Conservation (phyloP, 53 echinoderm and acorn worm species). For the Mesocentrotus franciscanus region DNA sequence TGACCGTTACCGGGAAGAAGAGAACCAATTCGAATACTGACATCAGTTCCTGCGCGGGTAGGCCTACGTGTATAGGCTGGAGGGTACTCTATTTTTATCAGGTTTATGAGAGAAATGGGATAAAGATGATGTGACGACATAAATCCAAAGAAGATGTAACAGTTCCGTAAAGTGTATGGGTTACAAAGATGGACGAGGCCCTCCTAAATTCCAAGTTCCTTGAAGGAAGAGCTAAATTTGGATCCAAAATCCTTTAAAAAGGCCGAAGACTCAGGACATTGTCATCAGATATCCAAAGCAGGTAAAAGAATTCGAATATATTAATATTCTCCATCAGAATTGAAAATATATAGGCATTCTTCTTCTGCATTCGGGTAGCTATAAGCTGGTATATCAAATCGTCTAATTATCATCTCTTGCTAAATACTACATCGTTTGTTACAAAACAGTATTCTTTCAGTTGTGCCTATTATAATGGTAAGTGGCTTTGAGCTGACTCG, state of each 20-base stretch:
- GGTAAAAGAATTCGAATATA: not conserved
- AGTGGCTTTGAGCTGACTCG: not conserved
- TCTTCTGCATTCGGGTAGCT: too few species aligned
- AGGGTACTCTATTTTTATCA: not conserved
- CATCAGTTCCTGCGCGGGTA: slow-evolving; percentile 21
- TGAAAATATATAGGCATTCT: too few species aligned
- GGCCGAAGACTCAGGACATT: not conserved
- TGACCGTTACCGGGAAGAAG: slow-evolving; percentile 13
- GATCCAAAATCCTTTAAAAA: not conserved
- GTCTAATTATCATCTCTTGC: not conserved
- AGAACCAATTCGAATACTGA: slow-evolving; percentile 3
- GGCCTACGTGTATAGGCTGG: not conserved
- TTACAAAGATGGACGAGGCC: not conserved
- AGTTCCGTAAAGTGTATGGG: not conserved
- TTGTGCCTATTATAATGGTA: not conserved
- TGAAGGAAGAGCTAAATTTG: slow-evolving; percentile 15
- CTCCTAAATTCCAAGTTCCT: not conserved
- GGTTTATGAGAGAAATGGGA: not conserved
- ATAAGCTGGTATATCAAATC: not conserved
- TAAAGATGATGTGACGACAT: not conserved
- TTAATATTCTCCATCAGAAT: not conserved
- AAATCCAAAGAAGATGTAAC: not conserved
- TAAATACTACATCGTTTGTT: not conserved
- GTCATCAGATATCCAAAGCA: not conserved
- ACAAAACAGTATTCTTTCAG: not conserved